A percentile compares a stretch with the other conserved stretches of the same genome.
Conservation (phyloP, 2,888 invertebrate genomes). For the Abscondita cerata region DNA sequence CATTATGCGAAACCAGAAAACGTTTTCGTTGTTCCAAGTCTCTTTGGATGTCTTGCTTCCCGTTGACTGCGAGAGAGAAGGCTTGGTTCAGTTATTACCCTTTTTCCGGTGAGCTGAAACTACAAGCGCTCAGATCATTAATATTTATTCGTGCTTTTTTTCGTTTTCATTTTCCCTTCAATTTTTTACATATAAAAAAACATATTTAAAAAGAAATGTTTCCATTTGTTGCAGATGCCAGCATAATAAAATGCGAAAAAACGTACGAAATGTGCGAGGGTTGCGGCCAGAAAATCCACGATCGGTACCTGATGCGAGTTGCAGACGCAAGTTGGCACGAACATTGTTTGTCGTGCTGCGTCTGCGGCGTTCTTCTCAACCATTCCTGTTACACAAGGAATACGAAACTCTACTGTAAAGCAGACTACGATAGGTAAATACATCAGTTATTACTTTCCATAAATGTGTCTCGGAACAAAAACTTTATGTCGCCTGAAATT, state of each 20-base stretch:
- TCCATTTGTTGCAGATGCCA: slow-evolving; percentile 44
- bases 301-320: slow-evolving; percentile 94
- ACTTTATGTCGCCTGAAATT: no score
- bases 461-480: no score
- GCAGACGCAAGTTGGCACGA: slow-evolving; percentile 97
- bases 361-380: slow-evolving; percentile 87
- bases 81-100: slow-evolving; percentile 46
- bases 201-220: slow-evolving; percentile 32
- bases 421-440: slow-evolving; percentile 92
- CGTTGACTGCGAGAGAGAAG: slow-evolving; percentile 31
- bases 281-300: slow-evolving; percentile 93
- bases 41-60: slow-evolving; percentile 39
- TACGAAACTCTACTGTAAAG: slow-evolving; percentile 94
- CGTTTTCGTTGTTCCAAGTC: slow-evolving; percentile 51
- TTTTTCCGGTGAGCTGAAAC: slow-evolving; percentile 43
- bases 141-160: slow-evolving; percentile 22
- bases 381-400: slow-evolving; percentile 96
- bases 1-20: slow-evolving; percentile 54
- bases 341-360: slow-evolving; percentile 93
- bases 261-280: slow-evolving; percentile 91
- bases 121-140: slow-evolving; percentile 26
- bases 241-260: slow-evolving; percentile 78
- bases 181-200: not conserved
- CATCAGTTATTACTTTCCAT: no score
- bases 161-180: not conserved